These are phyloP conservation scores for Sternarchorhynchus goeldii DNA, from an alignment of 2,797 vertebrate species.

Conservation along the genomic window DNA sequence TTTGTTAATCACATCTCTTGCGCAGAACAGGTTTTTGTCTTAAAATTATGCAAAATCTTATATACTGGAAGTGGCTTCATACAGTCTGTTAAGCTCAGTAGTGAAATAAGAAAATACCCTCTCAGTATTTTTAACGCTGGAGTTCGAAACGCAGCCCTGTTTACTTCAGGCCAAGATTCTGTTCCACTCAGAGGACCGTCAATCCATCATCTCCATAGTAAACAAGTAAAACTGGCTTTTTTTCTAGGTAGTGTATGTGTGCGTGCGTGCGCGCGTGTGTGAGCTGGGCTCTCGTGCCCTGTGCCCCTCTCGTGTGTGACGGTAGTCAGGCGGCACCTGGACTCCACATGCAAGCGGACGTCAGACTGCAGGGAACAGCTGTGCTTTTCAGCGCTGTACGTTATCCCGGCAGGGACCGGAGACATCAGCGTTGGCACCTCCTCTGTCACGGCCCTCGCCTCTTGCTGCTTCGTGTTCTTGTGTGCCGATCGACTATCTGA, in stretches of 20 bases:
- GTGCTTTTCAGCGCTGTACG: slow-evolving; percentile 59
- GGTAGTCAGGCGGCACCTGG: slow-evolving; percentile 60
- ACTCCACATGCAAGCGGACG: slow-evolving; percentile 61
- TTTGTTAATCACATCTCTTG: too few species aligned
- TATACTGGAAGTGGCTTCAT: neutral
- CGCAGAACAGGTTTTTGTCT: too few species aligned
- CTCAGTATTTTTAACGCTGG: slow-evolving; percentile 59
- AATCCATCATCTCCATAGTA: slow-evolving; percentile 74
- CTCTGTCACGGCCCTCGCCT: slow-evolving; percentile 64
- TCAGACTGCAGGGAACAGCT: slow-evolving; percentile 62
- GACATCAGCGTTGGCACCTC: slow-evolving; percentile 67
- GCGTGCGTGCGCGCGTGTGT: slow-evolving; percentile 25
- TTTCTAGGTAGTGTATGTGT: slow-evolving; percentile 13
- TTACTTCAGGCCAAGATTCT: slow-evolving; percentile 66
- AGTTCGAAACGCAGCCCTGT: slow-evolving; percentile 65
- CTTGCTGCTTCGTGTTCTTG: neutral
- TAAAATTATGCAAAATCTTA: too few species aligned
- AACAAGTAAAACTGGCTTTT: slow-evolving; percentile 61
- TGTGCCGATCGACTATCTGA: slow-evolving; percentile 49
- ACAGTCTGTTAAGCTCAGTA: slow-evolving; percentile 13
- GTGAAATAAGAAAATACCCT: slow-evolving; percentile 60
- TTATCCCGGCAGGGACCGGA: slow-evolving; percentile 70
- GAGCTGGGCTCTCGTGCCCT: slow-evolving; percentile 27
- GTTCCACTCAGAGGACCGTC: slow-evolving; percentile 67
- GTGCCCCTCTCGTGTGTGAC: slow-evolving; percentile 54